Conservation (phyloP, 1,140 invertebrate genomes). For the Hypsibius dujardini region DNA sequence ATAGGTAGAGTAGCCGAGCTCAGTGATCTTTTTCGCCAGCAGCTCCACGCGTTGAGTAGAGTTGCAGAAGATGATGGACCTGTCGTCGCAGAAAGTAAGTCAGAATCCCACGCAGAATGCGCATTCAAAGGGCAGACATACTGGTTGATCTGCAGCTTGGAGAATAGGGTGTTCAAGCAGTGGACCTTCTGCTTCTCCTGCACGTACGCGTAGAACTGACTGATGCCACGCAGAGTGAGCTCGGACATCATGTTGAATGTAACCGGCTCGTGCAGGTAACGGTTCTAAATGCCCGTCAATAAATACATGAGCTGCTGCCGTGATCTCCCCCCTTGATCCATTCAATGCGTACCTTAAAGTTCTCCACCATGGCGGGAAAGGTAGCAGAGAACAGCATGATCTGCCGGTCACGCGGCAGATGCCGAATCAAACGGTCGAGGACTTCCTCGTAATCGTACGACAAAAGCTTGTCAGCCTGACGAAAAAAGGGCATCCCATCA, state of each 20-base stretch:
- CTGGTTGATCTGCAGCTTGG: conserved; percentile 44
- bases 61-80: conserved; percentile 92
- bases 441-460: conserved; percentile 99
- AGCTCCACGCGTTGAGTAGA: conserved; percentile 96
- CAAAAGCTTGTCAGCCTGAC: conserved; percentile 79
- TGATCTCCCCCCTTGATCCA: background rate
- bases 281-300: conserved; percentile 41
- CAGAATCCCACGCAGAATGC: background rate
- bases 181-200: conserved; percentile 99
- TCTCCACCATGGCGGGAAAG: conserved; percentile 95
- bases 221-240: conserved; percentile 93
- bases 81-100: background rate
- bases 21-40: conserved; percentile 97
- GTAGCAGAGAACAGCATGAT: conserved; percentile 97
- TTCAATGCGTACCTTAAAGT: conserved; percentile 64
- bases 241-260: conserved; percentile 99
- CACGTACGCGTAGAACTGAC: conserved; percentile 99
- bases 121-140: background rate
- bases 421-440: conserved; percentile 85
- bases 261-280: conserved; percentile 72
- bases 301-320: background rate
- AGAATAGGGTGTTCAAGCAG: conserved; percentile 97
- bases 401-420: conserved; percentile 82
- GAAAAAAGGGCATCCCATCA: conserved; percentile 13
- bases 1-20: conserved; percentile 97